These are phyloP conservation scores for Rosalia funebris DNA, from an alignment of 2,888 invertebrate genomes.

Conservation along the genomic window DNA sequence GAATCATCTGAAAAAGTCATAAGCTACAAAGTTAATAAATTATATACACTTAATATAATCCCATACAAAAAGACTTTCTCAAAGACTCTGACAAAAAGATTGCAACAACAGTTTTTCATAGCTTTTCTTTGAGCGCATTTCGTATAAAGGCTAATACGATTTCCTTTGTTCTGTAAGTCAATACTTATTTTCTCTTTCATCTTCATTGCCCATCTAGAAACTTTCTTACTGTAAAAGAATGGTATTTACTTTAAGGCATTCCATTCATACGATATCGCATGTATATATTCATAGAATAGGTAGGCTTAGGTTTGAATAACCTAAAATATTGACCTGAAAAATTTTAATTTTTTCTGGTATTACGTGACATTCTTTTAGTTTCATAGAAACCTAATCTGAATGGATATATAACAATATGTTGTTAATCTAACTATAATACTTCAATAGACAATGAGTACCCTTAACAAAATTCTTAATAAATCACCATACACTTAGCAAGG, in stretches of 20 bases:
- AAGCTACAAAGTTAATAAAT: constrained; percentile 1
- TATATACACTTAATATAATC: constrained; percentile 11
- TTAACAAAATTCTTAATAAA: too few species aligned
- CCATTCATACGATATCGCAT: background rate
- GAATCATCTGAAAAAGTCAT: too few species aligned
- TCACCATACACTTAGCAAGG: too few species aligned
- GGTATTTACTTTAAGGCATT: background rate
- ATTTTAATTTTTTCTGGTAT: too few species aligned
- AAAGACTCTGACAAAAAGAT: constrained; percentile 5
- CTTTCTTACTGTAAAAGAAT: constrained; percentile 2
- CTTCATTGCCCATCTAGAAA: background rate
- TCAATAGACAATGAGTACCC: too few species aligned
- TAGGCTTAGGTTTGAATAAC: too few species aligned
- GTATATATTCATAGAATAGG: too few species aligned
- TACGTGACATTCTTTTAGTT: too few species aligned
- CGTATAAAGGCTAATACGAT: constrained; percentile 13
- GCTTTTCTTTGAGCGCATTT: constrained; percentile 16
- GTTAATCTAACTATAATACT: too few species aligned
- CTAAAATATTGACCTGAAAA: too few species aligned
- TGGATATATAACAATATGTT: too few species aligned
- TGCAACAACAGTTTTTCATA: constrained; percentile 15
- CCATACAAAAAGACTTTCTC: constrained; percentile 8
- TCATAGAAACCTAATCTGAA: too few species aligned
- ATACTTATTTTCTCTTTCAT: constrained; percentile 13
- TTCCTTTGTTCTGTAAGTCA: constrained; percentile 18